phyloP scores from a whole-genome alignment of 1,140 invertebrate species.

The Nebria ingens region DNA sequence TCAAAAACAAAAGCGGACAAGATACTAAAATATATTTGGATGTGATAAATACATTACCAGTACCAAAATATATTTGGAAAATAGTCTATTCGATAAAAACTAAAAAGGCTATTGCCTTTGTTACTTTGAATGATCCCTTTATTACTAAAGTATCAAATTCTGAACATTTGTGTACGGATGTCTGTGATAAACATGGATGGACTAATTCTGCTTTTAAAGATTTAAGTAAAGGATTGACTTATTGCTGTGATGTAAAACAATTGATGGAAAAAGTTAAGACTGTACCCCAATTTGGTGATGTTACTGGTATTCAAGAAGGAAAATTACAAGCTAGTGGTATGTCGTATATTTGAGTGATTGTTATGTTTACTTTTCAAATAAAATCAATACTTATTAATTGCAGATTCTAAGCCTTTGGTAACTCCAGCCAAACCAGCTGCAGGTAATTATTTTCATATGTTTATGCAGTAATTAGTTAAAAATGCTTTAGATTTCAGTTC shows the following conservation, averaged over 20 bases:
- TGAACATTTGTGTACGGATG: conserved; percentile 28
- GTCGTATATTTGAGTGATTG: too few relatives aligned
- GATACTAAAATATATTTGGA: conserved; percentile 34
- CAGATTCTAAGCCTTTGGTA: too few relatives aligned
- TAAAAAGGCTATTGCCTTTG: conserved; percentile 34
- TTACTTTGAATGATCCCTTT: conserved; percentile 41
- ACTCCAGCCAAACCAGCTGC: too few relatives aligned
- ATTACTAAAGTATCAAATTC: conserved; percentile 10
- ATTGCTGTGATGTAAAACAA: conserved; percentile 32
- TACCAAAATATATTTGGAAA: conserved; percentile 40
- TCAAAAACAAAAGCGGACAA: too few relatives aligned
- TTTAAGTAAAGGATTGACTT: conserved; percentile 29
- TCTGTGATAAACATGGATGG: conserved; percentile 30
- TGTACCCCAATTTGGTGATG: conserved; percentile 13
- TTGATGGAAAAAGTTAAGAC: conserved; percentile 22
- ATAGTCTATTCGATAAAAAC: conserved; percentile 29
- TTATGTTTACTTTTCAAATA: too few relatives aligned
- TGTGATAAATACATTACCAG: conserved; percentile 27
- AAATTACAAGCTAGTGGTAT: too few relatives aligned
- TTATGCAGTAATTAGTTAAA: too few relatives aligned
- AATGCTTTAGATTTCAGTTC: too few relatives aligned
- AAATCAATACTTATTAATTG: too few relatives aligned
- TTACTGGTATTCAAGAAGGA: too few relatives aligned
- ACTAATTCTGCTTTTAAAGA: conserved; percentile 23
- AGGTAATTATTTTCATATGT: too few relatives aligned